Conservation (phyloP, 2,888 invertebrate species). For the Diaphora mendica region DNA sequence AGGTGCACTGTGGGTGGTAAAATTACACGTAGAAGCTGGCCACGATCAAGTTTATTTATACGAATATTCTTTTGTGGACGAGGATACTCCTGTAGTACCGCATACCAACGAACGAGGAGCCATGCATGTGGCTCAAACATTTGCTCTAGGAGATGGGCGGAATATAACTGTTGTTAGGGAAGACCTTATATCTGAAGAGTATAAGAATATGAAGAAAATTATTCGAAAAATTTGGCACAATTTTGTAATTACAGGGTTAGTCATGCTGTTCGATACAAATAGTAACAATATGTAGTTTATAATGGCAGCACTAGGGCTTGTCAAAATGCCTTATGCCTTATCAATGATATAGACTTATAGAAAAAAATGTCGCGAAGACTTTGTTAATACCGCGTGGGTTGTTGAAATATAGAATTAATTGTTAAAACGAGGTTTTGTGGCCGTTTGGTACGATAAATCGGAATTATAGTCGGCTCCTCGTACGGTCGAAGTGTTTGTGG, state of each 20-base stretch:
- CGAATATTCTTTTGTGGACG: slow-evolving; percentile 57
- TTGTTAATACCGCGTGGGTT: too few species aligned
- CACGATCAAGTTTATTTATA: slow-evolving; percentile 59
- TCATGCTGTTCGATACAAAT: too few species aligned
- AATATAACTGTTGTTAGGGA: slow-evolving; percentile 4
- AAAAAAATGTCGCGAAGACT: too few species aligned
- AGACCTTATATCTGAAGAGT: slow-evolving; percentile 11
- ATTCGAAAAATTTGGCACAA: slow-evolving; percentile 14
- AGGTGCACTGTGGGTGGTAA: slow-evolving; percentile 46
- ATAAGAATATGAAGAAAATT: slow-evolving; percentile 26
- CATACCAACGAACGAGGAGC: slow-evolving; percentile 53
- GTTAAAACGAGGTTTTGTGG: too few species aligned
- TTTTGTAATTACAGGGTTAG: slow-evolving; percentile 20
- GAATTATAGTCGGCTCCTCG: too few species aligned
- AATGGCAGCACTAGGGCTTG: too few species aligned
- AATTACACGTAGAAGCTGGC: slow-evolving; percentile 44
- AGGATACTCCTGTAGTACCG: slow-evolving; percentile 41
- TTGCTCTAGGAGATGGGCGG: slow-evolving; percentile 20
- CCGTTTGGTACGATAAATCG: too few species aligned
- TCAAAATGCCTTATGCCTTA: too few species aligned
- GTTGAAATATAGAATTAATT: too few species aligned
- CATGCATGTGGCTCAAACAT: slow-evolving; percentile 52
- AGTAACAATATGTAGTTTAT: too few species aligned
- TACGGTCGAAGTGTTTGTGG: too few species aligned
- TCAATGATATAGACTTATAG: too few species aligned